Base-by-base conservation (phyloP, 2,888 invertebrate genomes). In the Drosophila longiperda region DNA sequence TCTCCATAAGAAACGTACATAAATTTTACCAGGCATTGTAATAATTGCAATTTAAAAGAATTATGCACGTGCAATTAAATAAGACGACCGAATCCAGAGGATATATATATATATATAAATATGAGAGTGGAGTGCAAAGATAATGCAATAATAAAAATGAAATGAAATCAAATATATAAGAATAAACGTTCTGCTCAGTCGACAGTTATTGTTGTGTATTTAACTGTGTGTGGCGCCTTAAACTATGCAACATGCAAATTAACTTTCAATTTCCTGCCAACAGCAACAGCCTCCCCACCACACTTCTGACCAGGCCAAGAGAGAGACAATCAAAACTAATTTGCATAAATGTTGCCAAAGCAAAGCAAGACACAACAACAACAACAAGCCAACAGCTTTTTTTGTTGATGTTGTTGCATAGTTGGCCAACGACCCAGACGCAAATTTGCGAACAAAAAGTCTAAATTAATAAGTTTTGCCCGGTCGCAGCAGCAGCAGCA, bases 21-120 rank as follows among this genome's bases (percentile, higher is more conserved):
- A 75, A 70, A 83, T 87, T 87, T 75, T 69, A 42, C 38, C 64
- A 62, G 79, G 66, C 74, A 75, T 83, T 79, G 81, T 86, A 78
- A 85, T 88, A 87, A 80, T 88, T 89, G 90, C 77, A 85, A 80
- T 86, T 89, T 80, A 87, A 85, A 83, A 86, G 90, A 87, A 87
- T 87, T 89, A 87, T 89, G 88, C 87, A 86, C 88, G 90, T 86
- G 78, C 87, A 87, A 87, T 87, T 87, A 90, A 87, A 87, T 86
- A 84, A 82, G 82, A 63, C 83, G 73, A 29, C 26, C 45, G 17
- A 29, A n/a, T 55, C 8, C 45, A 45, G 26, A 45, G 49, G 65
- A 29, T 29, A 29, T 29, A 29, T 29, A 29, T 60, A 50, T 70
- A 80, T 67, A 73, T 71, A 66, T 78, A 76, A 80, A 78, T 78